Evolutionary conservation across 2,888 invertebrate genomes (phyloP), one percentile per base, ranked within the genome.

Genomic region (Bursaphelenchus okinawaensis): DNA sequence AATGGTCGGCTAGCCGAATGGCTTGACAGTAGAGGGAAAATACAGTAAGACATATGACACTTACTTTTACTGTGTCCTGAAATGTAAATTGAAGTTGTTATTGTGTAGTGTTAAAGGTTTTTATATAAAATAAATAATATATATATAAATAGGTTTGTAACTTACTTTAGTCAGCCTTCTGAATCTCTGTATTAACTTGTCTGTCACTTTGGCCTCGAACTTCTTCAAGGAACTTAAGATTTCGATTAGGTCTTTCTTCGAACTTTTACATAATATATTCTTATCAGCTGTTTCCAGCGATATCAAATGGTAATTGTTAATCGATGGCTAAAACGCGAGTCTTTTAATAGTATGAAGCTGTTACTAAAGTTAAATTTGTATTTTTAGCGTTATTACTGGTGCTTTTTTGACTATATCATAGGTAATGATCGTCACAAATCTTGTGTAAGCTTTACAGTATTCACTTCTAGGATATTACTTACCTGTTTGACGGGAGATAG

Each of bases 11-110:
- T 4, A 63, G 55, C n/a, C 54, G 20, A 16, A 67, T 28, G 9
- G 51, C 40, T 22, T 23, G 27, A 19, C 65, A 68, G 26, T 65
- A 65, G 9, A 29, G 51, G 28, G 19, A 20, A 40, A 66, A 65
- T 24, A 40, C n/a, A n/a, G 40, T 40, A 40, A 40, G 40, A n/a
- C 40, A 40, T 40, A 40, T n/a, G 12, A n/a, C n/a, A 40, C 40
- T 40, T n/a, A 40, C 40, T 3, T n/a, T 12, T 12, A 40, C 40
- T n/a, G 40, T 16, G 1, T 40, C 40, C 40, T 40, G n/a, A 40
- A 6, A 40, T 16, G 1, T 12, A 3, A 40, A 40, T 40, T 40
- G n/a, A n/a, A n/a, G n/a, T n/a, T n/a, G n/a, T n/a, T n/a, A n/a
- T n/a, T n/a, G n/a, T n/a, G n/a, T n/a, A n/a, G n/a, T n/a, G n/a